These are phyloP conservation scores for Aricia artaxerxes DNA, from an alignment of 2,888 invertebrate species.

Conservation along the genomic window DNA sequence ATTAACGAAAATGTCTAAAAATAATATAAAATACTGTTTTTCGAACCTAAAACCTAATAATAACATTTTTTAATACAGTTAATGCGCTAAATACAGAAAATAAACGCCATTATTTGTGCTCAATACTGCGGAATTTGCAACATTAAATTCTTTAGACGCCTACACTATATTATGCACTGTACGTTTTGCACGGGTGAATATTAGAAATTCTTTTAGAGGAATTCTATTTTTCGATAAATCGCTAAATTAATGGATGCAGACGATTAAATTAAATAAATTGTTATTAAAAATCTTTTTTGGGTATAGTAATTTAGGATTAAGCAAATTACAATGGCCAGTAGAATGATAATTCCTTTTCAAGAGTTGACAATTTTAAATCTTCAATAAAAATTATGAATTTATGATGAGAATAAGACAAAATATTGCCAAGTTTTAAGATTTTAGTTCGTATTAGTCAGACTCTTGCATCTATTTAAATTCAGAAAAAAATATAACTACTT, in stretches of 20 bases:
- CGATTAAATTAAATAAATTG: too few relatives aligned
- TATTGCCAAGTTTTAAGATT: background rate
- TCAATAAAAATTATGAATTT: too few relatives aligned
- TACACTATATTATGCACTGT: background rate
- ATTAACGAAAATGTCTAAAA: too few relatives aligned
- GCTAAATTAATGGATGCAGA: background rate
- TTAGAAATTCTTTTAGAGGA: background rate
- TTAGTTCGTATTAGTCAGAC: background rate
- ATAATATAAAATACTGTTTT: too few relatives aligned
- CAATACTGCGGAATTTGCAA: background rate
- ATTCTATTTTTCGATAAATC: background rate
- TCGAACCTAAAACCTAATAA: background rate
- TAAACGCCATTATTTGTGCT: background rate
- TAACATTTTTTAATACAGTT: background rate
- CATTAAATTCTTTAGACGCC: constrained; percentile 11
- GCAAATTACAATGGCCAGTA: too few relatives aligned
- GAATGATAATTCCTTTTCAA: too few relatives aligned
- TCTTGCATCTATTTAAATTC: background rate
- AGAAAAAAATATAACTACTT: too few relatives aligned
- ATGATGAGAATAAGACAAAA: background rate
- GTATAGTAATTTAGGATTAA: too few relatives aligned
- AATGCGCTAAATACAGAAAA: background rate
- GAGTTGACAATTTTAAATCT: too few relatives aligned
- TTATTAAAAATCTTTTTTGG: too few relatives aligned
- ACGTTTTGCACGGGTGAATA: background rate